phyloP scores from a whole-genome alignment of 2,888 invertebrate species.

The Rhamnusium bicolor region DNA sequence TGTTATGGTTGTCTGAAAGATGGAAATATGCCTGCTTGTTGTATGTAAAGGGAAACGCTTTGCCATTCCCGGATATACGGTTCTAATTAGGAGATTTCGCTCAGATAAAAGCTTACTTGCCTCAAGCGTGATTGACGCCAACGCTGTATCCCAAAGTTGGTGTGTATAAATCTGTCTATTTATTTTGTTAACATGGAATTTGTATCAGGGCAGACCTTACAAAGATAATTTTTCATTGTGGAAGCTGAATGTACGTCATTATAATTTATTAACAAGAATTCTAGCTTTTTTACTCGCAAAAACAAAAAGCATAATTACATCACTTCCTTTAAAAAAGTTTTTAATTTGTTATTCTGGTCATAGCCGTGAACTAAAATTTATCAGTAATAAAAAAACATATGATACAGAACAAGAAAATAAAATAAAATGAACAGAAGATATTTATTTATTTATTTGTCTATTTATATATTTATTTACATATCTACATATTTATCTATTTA shows the following conservation, averaged over 20 bases:
- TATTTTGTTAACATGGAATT: neutral
- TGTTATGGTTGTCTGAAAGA: neutral
- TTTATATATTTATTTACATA: too few species aligned
- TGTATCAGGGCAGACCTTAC: neutral
- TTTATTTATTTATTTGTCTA: too few species aligned
- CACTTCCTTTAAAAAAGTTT: neutral
- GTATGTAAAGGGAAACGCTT: neutral
- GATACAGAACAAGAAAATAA: too few species aligned
- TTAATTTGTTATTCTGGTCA: neutral
- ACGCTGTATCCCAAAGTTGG: neutral
- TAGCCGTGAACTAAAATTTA: too few species aligned
- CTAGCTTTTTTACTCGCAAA: neutral
- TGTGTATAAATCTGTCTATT: neutral
- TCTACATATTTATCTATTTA: too few species aligned
- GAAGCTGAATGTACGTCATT: neutral
- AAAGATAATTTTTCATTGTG: neutral
- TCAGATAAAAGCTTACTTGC: constrained; percentile 5
- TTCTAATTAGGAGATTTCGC: constrained; percentile 4
- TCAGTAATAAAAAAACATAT: too few species aligned
- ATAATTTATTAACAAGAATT: neutral
- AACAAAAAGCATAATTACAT: neutral
- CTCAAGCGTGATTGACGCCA: neutral
- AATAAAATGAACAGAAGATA: too few species aligned
- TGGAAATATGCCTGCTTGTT: neutral
- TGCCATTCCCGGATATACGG: neutral